Percentiles rank a stretch among this genome's conserved stretches.
phyloP scores from a whole-genome alignment of 2,888 invertebrate genomes.

The Anticlea derivata region DNA sequence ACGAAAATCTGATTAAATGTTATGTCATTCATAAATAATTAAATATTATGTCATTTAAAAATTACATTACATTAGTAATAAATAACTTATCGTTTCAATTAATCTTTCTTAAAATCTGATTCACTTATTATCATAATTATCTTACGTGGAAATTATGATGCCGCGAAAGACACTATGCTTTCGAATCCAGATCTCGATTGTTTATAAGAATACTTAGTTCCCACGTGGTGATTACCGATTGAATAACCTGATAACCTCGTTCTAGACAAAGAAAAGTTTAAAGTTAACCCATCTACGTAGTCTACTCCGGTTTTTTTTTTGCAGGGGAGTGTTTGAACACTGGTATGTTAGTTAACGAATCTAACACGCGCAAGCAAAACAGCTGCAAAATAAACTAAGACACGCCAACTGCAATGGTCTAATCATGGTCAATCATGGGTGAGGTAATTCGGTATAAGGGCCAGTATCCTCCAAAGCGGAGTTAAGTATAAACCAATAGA shows the following conservation, averaged over 20 bases:
- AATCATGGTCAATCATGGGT: neutral
- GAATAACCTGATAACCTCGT: constrained; percentile 27
- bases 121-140: too few relatives aligned
- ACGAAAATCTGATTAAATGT: too few relatives aligned
- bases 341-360: neutral
- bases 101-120: too few relatives aligned
- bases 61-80: too few relatives aligned
- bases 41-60: too few relatives aligned
- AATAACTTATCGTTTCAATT: too few relatives aligned
- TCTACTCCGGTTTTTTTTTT: too few relatives aligned
- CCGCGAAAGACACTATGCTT: constrained; percentile 24
- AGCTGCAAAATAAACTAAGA: constrained; percentile 7
- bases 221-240: constrained; percentile 24
- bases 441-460: neutral
- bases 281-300: too few relatives aligned
- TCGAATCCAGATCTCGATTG: constrained; percentile 21
- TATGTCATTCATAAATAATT: too few relatives aligned
- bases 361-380: neutral
- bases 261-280: constrained; percentile 9
- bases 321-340: too few relatives aligned
- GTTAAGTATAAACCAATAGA: too few relatives aligned
- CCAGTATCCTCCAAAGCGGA: neutral
- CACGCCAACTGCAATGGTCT: constrained; percentile 8
- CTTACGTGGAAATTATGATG: constrained; percentile 18
- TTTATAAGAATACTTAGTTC: constrained; percentile 21